A percentile compares a stretch with the other conserved stretches of the same genome.
phyloP scores from a whole-genome alignment of 2,888 invertebrate genomes.

The Acrobasis consociella region DNA sequence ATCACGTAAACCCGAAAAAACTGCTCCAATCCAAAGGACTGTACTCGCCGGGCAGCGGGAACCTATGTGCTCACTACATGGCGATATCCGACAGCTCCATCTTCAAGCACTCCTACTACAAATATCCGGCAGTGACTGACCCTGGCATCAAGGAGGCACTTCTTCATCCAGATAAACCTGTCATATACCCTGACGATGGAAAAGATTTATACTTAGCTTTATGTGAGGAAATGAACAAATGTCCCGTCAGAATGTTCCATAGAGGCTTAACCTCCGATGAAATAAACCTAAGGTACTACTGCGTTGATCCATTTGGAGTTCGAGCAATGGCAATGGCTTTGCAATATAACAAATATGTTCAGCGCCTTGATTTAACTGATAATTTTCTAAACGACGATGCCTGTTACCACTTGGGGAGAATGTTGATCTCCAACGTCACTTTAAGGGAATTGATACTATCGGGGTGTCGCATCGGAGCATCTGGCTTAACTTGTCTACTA shows the following conservation, averaged over 20 bases:
- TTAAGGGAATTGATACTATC: slow-evolving; percentile 45
- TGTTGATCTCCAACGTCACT: slow-evolving; percentile 44
- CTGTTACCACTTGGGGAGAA: slow-evolving; percentile 51
- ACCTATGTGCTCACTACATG: slow-evolving; percentile 46
- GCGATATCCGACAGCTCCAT: slow-evolving; percentile 46
- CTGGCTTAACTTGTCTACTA: slow-evolving; percentile 43
- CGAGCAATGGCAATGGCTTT: slow-evolving; percentile 50
- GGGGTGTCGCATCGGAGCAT: slow-evolving; percentile 51
- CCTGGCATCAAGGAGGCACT: slow-evolving; percentile 52
- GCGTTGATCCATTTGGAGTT: slow-evolving; percentile 44
- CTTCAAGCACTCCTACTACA: slow-evolving; percentile 42
- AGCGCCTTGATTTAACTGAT: slow-evolving; percentile 43
- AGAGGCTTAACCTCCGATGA: slow-evolving; percentile 38
- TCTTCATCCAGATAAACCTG: slow-evolving; percentile 34
- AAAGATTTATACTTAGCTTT: slow-evolving; percentile 46
- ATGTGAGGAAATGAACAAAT: slow-evolving; percentile 47
- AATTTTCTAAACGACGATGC: slow-evolving; percentile 52
- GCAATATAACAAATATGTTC: slow-evolving; percentile 44
- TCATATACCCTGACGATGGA: slow-evolving; percentile 45
- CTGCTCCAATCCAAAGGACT: slow-evolving; percentile 35
- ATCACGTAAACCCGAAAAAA: slow-evolving; percentile 40
- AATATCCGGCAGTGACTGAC: slow-evolving; percentile 47
- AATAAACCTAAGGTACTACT: slow-evolving; percentile 50
- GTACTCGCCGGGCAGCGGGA: slow-evolving; percentile 46
- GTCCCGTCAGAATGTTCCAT: slow-evolving; percentile 47